Evolutionary conservation across 1,140 invertebrate species (phyloP), one percentile per base, ranked within the genome.

Genomic region (Ceratina japonica): DNA sequence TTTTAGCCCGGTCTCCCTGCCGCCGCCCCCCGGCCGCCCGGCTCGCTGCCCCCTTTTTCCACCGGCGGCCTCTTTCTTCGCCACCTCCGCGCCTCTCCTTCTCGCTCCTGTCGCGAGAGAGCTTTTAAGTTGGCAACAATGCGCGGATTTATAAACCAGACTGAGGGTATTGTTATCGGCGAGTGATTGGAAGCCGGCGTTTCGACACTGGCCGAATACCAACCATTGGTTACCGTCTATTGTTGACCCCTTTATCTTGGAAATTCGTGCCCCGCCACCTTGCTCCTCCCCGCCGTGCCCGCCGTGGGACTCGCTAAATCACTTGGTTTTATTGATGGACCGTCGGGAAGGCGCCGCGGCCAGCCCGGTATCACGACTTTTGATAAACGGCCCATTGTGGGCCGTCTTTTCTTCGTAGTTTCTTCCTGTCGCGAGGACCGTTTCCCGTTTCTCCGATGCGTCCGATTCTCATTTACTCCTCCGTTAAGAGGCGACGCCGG

Each of bases 71-170:
- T 52, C 7, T 3, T 3, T 20, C 3, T 20, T 49, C 44, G 3
- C 59, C 20, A 20, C 13, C 13, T 22, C 27, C 16, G 20, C 54
- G 54, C 59, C 66, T 52, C 4, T 5, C 20, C n/a, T 54, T 59
- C 52, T 24, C 49, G 49, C 63, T 54, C 24, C 69, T 54, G 58
- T 44, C 63, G 75, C 82, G 82, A 72, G 84, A 87, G 84, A 84
- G 88, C 88, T 90, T 90, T 90, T 89, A 90, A 90, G 87, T 89
- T 89, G 84, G 87, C 87, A 90, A 90, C 89, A 90, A 90, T 89
- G 87, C 87, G 63, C 88, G 87, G 89, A 90, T 90, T 90, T 90
- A 89, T 90, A 89, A 89, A 89, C 88, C 87, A 86, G 84, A 88
- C 80, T 73, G 72, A 62, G 74, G 81, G 85, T 78, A 90, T 90